Percentiles rank a stretch among this genome's conserved stretches.
These are phyloP conservation scores for Pachyramphus minor DNA, from an alignment of 2,113 vertebrate genomes.

Conservation along the genomic window DNA sequence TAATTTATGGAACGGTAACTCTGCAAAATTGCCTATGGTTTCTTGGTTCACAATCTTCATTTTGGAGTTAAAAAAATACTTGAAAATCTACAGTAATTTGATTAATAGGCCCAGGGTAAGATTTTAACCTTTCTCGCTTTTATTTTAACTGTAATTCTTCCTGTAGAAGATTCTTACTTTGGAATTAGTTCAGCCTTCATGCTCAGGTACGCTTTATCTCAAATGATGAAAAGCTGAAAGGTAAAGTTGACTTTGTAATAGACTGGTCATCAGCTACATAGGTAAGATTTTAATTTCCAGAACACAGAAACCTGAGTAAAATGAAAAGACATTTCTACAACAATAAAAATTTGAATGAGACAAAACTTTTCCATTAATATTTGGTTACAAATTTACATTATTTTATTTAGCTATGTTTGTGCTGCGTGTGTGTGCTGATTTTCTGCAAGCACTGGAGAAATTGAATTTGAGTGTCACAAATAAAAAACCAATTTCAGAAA, in stretches of 20 bases:
- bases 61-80: not conserved
- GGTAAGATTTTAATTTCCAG: not conserved
- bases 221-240: constrained; percentile 6
- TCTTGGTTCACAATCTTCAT: not conserved
- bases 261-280: not conserved
- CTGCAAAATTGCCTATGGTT: not conserved
- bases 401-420: not conserved
- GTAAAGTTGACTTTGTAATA: not conserved
- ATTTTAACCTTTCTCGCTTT: not conserved
- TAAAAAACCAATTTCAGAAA: constrained; percentile 4
- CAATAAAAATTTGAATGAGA: not conserved
- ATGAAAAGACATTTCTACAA: not conserved
- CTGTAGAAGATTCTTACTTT: not conserved
- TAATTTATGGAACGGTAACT: not conserved
- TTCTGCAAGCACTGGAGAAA: not conserved
- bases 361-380: not conserved
- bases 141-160: not conserved
- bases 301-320: not conserved
- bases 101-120: not conserved
- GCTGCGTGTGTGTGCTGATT: not conserved
- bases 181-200: not conserved
- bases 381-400: not conserved
- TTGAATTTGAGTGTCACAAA: not conserved
- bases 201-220: not conserved
- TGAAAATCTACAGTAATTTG: not conserved